Evolutionary conservation across 2,797 vertebrate genomes (phyloP).

Genomic region (Cichlasoma orientale): DNA sequence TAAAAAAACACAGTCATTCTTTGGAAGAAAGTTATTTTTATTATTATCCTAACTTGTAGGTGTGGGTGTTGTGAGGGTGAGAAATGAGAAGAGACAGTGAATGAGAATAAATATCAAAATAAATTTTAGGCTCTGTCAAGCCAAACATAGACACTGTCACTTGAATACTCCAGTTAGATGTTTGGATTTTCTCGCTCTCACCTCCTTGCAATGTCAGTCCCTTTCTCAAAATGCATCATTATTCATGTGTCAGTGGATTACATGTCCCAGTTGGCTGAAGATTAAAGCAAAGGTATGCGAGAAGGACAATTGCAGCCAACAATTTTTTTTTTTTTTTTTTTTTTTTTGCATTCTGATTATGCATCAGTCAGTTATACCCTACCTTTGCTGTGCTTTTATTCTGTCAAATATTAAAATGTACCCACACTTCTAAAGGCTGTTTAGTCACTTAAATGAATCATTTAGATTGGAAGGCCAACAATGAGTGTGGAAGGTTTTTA

Average conservation of each 20-base stretch:
- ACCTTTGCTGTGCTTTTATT: neutral
- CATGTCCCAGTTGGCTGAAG: constrained; percentile 46
- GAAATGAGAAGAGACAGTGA: constrained; percentile 61
- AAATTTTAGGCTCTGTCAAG: constrained; percentile 59
- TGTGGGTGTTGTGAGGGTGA: constrained; percentile 16
- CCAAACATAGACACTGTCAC: constrained; percentile 57
- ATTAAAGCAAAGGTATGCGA: constrained; percentile 58
- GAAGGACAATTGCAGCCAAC: constrained; percentile 22
- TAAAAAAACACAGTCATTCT: constrained; percentile 21
- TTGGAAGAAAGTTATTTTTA: constrained; percentile 5
- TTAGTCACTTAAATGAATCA: constrained; percentile 48
- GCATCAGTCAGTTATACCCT: neutral
- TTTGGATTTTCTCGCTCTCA: constrained; percentile 23
- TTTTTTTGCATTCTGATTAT: constrained; percentile 26
- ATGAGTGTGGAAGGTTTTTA: constrained; percentile 27
- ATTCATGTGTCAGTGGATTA: constrained; percentile 45
- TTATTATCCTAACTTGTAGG: constrained; percentile 10
- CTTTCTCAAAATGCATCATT: constrained; percentile 36
- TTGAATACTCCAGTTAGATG: constrained; percentile 46
- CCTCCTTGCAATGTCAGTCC: constrained; percentile 49
- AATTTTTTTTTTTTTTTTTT: neutral
- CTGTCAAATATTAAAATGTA: constrained; percentile 15
- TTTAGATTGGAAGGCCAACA: constrained; percentile 38
- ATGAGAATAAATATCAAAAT: constrained; percentile 62
- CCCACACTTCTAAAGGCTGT: constrained; percentile 30